Evolutionary conservation across 1,140 invertebrate species (phyloP).

Genomic region (Cotesia chilonis): DNA sequence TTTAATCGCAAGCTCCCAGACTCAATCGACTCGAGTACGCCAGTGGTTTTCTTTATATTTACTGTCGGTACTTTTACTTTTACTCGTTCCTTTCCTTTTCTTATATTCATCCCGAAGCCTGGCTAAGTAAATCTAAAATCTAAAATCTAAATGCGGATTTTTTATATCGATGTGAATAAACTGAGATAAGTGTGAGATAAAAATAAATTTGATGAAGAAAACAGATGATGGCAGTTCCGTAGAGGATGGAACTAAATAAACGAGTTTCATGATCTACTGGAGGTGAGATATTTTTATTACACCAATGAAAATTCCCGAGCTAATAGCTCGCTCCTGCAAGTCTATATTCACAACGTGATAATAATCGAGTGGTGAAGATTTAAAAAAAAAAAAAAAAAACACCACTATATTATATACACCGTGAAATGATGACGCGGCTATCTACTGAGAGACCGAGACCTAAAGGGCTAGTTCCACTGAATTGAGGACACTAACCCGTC

Average conservation of each 20-base stretch:
- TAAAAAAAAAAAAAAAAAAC: not conserved
- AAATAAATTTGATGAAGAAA: conserved; percentile 16
- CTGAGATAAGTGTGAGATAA: conserved; percentile 2
- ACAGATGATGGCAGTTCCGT: conserved; percentile 2
- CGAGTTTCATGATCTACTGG: conserved; percentile 43
- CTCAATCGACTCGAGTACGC: conserved; percentile 6
- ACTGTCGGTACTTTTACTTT: not conserved
- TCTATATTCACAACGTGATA: not conserved
- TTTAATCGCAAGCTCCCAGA: conserved; percentile 26
- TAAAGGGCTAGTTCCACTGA: not conserved
- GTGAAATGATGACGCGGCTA: not conserved
- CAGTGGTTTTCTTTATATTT: not conserved
- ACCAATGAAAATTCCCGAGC: conserved; percentile 59
- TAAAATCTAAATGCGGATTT: not conserved
- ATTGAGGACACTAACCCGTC: not conserved
- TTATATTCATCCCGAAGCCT: no score
- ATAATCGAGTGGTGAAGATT: not conserved
- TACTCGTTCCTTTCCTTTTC: no score
- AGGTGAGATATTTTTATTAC: conserved; percentile 54
- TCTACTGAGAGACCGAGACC: no score
- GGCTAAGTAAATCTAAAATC: not conserved
- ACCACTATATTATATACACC: not conserved
- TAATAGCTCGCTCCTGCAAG: conserved; percentile 50
- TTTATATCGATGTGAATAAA: not conserved
- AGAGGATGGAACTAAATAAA: conserved; percentile 25